Evolutionary conservation across 2,797 vertebrate genomes (phyloP).

Genomic region (Liasis olivaceus): DNA sequence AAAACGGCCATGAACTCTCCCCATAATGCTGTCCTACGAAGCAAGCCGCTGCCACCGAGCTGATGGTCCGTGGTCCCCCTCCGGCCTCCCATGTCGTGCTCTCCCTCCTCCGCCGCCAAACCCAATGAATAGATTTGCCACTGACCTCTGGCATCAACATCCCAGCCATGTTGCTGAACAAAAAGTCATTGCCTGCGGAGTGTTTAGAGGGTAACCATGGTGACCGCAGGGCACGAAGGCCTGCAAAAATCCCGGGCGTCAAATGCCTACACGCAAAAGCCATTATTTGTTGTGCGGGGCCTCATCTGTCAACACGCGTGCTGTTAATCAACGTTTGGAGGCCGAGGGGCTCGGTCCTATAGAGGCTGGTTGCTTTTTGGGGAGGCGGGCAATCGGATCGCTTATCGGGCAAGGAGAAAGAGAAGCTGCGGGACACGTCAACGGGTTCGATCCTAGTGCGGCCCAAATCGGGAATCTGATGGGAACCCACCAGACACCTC

Average conservation of each 20-base stretch:
- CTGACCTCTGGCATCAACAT: neutral
- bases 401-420: constrained; percentile 28
- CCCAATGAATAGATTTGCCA: neutral
- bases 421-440: constrained; percentile 24
- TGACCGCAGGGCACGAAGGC: constrained; percentile 15
- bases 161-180: constrained; percentile 3
- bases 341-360: constrained; percentile 72
- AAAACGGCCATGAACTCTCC: neutral
- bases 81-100: neutral
- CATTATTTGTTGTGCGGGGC: neutral
- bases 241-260: constrained; percentile 1
- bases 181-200: constrained; percentile 6
- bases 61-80: no score
- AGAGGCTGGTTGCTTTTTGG: no score
- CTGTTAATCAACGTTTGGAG: constrained; percentile 72
- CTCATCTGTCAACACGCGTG: constrained; percentile 33
- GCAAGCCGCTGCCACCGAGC: fast-evolving
- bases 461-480: constrained; percentile 75
- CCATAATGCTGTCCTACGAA: neutral
- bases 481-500: constrained; percentile 56
- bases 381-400: constrained; percentile 41
- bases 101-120: neutral
- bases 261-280: constrained; percentile 2
- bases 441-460: constrained; percentile 71
- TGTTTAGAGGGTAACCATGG: constrained; percentile 28